phyloP scores from a whole-genome alignment of 2,797 vertebrate species.

The Cebuella pygmaea region DNA sequence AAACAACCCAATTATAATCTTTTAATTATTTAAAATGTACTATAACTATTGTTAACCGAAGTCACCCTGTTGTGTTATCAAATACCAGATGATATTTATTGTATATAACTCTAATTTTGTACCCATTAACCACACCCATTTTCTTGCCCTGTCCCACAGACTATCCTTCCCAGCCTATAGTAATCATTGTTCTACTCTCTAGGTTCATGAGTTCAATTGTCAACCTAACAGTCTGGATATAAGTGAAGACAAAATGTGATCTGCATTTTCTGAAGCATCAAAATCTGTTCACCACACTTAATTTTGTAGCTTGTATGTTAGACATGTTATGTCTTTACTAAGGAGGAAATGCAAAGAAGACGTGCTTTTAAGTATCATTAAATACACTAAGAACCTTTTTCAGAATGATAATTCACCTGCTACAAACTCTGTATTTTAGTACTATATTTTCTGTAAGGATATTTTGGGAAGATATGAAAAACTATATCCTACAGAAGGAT shows the following conservation, averaged over 20 bases:
- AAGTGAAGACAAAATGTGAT: neutral
- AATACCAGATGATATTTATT: neutral
- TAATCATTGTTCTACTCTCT: neutral
- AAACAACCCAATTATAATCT: neutral
- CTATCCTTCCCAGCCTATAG: neutral
- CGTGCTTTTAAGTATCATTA: neutral
- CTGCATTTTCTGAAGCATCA: neutral
- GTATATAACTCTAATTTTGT: neutral
- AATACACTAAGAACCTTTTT: neutral
- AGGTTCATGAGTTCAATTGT: neutral
- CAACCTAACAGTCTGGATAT: neutral
- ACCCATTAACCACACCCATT: neutral
- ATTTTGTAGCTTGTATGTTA: neutral
- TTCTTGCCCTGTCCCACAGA: neutral
- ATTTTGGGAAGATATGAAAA: neutral
- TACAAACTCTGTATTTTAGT: neutral
- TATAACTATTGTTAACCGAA: neutral
- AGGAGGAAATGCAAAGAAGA: neutral
- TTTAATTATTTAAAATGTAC: neutral
- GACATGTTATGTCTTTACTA: neutral
- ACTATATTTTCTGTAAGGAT: neutral
- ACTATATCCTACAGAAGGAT: neutral
- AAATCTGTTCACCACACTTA: neutral
- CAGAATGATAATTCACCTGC: neutral
- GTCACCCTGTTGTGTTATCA: neutral